Percentiles rank a stretch among this genome's conserved stretches.
phyloP scores from a whole-genome alignment of 2,888 invertebrate genomes.

The Yponomeuta sedellus region DNA sequence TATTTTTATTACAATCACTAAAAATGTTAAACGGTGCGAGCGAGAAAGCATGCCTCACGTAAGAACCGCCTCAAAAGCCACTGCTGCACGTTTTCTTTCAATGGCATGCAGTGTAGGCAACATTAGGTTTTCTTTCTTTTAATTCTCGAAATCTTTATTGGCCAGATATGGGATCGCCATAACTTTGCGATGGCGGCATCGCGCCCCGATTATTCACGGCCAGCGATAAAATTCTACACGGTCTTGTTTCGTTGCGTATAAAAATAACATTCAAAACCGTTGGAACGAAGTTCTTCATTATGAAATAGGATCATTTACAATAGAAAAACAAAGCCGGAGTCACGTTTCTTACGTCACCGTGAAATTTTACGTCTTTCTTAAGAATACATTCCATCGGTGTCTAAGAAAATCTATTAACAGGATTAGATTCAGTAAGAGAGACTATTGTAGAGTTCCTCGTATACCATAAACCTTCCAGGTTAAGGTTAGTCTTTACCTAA shows the following conservation, averaged over 20 bases:
- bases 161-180: slow-evolving; percentile 4
- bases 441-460: no score
- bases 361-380: neutral
- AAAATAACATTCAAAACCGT: neutral
- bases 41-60: no score
- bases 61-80: no score
- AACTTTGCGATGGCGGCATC: slow-evolving; percentile 9
- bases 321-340: neutral
- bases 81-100: neutral
- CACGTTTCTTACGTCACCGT: neutral
- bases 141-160: neutral
- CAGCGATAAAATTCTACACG: slow-evolving; percentile 6
- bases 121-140: neutral
- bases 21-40: no score
- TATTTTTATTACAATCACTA: no score
- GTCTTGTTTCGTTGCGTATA: slow-evolving; percentile 1
- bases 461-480: no score
- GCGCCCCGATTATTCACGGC: slow-evolving; percentile 8
- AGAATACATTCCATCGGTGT: neutral
- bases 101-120: neutral
- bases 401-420: no score
- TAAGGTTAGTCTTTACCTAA: no score
- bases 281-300: neutral
- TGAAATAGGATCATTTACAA: neutral
- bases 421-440: no score